Base-by-base conservation (phyloP, 2,888 invertebrate genomes). In the Meloe dianella region DNA sequence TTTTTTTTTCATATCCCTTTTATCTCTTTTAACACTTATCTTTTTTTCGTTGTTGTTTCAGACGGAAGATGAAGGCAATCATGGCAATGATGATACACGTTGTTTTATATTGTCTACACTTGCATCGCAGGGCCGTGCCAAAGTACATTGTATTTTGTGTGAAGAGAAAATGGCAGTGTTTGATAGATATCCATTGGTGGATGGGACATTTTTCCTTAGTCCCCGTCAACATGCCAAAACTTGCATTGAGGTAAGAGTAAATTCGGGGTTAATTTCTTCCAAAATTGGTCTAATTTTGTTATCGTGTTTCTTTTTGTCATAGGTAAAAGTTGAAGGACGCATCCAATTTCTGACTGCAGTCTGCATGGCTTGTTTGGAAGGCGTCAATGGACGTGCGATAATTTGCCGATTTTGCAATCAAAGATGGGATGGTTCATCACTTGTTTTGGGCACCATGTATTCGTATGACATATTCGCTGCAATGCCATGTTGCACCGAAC, bases 21-120 rank as follows among this genome's bases (percentile, higher is more conserved):
- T 41, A 12, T 12, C 12, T 14, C 4, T 62, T 27, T 29, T 32
- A 14, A 22, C 17, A 61, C 7, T 10, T 60, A 3, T 20, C 1
- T 35, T 27, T 30, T 59, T 22, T 60, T 30, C 57, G 20, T 74
- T 75, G 76, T 75, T 88, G 86, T 81, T 89, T 60, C 88, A 96
- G 94, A 96, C 98, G 89, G 98, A 98, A 86, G 98, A 98, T 82
- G 98, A 98, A 83, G 97, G 96, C 72, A 96, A 96, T 85, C 97
- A 97, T 83, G 98, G 98, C 78, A 98, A 98, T 85, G 98, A 98
- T 83, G 98, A 98, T 83, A 97, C 96, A 60, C 90, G 98, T 75
- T 93, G 95, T 81, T 98, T 98, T 87, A 95, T 98, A 78, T 87
- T 98, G 81, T 96, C 97, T 69, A 96, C 96, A 56, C 86, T 98